Base-by-base conservation (phyloP, 2,797 vertebrate species). In the Clarias platycephalus region DNA sequence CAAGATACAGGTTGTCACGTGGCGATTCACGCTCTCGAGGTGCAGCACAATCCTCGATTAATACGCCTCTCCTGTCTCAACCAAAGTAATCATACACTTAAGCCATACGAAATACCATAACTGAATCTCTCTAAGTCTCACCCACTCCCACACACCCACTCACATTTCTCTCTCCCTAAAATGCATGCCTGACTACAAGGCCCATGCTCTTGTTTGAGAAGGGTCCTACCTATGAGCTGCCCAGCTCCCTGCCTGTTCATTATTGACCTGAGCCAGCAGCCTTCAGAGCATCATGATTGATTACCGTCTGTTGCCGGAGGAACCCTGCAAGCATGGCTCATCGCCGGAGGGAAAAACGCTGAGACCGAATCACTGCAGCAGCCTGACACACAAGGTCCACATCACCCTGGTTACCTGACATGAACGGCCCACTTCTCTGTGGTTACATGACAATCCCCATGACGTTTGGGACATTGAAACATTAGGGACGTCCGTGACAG, bases 271-370 rank as follows among this genome's bases (percentile, higher is more conserved):
- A 92, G 93, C 89, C 90, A 93, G 92, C 90, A 78, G 85, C 86
- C 92, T 91, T 76, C 81, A 66, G 81, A 84, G 87, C 93, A 94
- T 93, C 92, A 94, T 94, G 94, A 95, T 91, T 94, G 93, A 95
- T 95, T 94, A 93, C 92, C 91, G 90, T 93, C 93, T 93, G 92
- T 90, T 90, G 90, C 90, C 89, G 89, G 88, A 44, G 81, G 86
- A 79, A 76, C 90, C 90, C 89, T 89, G 83, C 20, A 86, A 90
- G 92, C 91, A 89, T 92, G 90, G 89, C 91, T 91, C 90, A 86
- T 88, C 85, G 88, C 92, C 87, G 83, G 89, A 88, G 87, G 70
- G 81, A 22, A 63, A 64, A 68, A 44, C 37, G 18, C 28, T 0
- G 83, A 81, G 85, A 76, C 80, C 40, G 57, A 63, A 37, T 86